Base-by-base conservation (phyloP, 2,888 invertebrate genomes). In the Amphipoea lucens region DNA sequence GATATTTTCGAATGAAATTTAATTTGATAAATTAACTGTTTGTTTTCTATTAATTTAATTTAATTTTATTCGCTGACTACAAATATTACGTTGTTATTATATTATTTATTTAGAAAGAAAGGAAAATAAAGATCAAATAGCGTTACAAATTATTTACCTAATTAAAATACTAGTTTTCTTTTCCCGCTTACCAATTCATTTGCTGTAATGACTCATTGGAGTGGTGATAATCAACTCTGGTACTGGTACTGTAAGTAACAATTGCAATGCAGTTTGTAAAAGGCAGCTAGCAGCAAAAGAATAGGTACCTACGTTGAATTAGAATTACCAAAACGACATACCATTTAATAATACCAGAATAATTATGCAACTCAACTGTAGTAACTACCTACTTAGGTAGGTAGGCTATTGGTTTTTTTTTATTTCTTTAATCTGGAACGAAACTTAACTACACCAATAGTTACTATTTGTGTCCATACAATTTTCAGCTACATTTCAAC, bases 401-500 rank as follows among this genome's bases (percentile, higher is more conserved):
- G n/a, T 60, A 60, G 4, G 4, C 12, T 14, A 29, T 62, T 12
- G n/a, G n/a, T 20, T 51, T 20, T 20, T 5, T 54, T 54, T 54
- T 0, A 23, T 4, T 57, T 57, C 23, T n/a, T n/a, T n/a, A 60
- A 11, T n/a, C 11, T 60, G 17, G 9, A 40, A 17, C 11, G 9
- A 17, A 57, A 57, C 40, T 23, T 51, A 23, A 9, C 9, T 70
- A 36, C 23, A 70, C 36, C 14, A 36, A 9, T 70, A 60, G 0
- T 57, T 71, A 71, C 57, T n/a, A 11, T 20, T 71, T 40, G 11
- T n/a, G 42, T 57, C 5, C 17, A 66, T 6, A 63, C 4, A 72
- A 75, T 72, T 75, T 85, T 76, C 70, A 74, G 75, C 60, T 40
- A 71, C 57, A 76, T 71, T 76, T 73, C 57, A 85, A 70, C n/a